Conservation (phyloP, 2,113 vertebrate genomes). For the Columbina picui region DNA sequence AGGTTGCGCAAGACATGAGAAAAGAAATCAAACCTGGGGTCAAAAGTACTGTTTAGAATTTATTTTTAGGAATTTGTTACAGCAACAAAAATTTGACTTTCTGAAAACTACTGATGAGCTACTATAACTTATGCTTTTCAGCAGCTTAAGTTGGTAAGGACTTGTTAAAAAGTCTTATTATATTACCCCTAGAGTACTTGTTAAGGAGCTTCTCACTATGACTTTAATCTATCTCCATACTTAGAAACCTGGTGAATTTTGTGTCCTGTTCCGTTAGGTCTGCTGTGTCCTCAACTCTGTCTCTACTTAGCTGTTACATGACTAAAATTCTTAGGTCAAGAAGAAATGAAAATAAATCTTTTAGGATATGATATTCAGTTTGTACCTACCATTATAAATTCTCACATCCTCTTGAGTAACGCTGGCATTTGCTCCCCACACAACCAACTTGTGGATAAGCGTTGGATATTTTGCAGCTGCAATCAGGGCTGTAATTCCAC, state of each 20-base stretch:
- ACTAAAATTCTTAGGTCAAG: not conserved
- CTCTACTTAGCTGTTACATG: not conserved
- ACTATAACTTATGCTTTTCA: not conserved
- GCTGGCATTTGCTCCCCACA: slow-evolving; percentile 88
- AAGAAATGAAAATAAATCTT: not conserved
- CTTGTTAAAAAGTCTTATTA: not conserved
- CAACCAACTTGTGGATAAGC: slow-evolving; percentile 82
- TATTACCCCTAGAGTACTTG: not conserved
- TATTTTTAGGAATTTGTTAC: not conserved
- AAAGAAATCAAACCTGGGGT: not conserved
- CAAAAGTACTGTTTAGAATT: not conserved
- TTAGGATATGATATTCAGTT: accelerated
- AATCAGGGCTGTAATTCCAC: slow-evolving; percentile 88
- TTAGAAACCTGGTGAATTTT: not conserved
- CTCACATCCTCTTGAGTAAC: slow-evolving; percentile 84
- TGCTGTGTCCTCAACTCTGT: not conserved
- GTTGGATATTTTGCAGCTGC: slow-evolving; percentile 82
- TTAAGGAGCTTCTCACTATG: not conserved
- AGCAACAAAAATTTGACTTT: not conserved
- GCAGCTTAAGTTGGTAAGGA: not conserved
- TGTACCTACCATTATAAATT: slow-evolving; percentile 83
- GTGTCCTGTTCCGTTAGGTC: not conserved
- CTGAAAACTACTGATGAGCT: not conserved
- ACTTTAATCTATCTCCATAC: not conserved
- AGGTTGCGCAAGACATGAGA: not conserved